Evolutionary conservation across 2,113 vertebrate species (phyloP).

Genomic region (Gulo gulo): DNA sequence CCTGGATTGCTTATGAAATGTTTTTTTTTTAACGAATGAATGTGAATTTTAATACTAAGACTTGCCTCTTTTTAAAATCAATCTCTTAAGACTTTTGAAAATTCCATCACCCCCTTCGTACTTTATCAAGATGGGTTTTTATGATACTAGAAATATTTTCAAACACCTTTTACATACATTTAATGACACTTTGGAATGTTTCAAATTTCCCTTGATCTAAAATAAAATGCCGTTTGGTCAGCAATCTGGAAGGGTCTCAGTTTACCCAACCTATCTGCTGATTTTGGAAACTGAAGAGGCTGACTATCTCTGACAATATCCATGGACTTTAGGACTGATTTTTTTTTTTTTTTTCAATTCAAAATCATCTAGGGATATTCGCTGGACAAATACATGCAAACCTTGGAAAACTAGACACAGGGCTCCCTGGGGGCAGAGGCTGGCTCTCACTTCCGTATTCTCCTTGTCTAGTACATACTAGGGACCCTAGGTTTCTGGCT

Average conservation of each 20-base stretch:
- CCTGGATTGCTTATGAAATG: neutral
- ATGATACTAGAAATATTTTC: neutral
- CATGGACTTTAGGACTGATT: neutral
- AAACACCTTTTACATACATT: neutral
- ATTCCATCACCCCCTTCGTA: neutral
- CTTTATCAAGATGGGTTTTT: neutral
- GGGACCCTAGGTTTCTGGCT: rapidly evolving
- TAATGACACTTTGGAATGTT: neutral
- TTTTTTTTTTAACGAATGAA: neutral
- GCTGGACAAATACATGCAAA: neutral
- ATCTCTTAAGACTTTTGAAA: neutral
- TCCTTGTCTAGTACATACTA: rapidly evolving
- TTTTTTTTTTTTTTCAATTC: neutral
- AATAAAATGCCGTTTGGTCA: neutral
- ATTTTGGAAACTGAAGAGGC: neutral
- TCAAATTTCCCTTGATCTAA: neutral
- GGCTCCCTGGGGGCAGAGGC: neutral
- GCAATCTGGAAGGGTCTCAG: neutral
- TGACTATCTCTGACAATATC: neutral
- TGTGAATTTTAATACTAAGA: neutral
- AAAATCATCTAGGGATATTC: neutral
- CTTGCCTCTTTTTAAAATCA: neutral
- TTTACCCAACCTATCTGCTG: neutral
- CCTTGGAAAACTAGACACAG: neutral
- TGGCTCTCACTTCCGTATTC: neutral